Conservation (phyloP, 35 echinoderm and acorn worm genomes). For the Heliocidaris tuberculata region DNA sequence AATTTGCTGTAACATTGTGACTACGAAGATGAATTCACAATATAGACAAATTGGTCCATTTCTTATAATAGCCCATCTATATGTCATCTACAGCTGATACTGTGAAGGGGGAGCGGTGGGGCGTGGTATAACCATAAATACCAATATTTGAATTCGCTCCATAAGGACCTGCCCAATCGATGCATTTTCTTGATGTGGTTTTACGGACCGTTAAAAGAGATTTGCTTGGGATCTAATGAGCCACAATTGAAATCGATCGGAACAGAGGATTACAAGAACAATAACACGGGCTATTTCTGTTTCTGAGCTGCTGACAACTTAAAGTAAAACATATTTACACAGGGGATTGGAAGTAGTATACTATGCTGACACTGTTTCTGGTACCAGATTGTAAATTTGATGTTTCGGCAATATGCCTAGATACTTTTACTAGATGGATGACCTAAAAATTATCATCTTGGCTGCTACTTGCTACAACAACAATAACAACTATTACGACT, state of each 20-base stretch:
- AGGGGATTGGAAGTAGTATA: neutral
- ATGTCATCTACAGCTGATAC: too few species aligned
- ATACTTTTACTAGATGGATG: too few species aligned
- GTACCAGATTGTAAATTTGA: too few species aligned
- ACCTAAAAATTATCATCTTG: too few species aligned
- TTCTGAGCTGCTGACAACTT: neutral
- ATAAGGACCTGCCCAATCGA: neutral
- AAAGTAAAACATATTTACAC: neutral
- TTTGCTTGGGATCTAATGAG: neutral
- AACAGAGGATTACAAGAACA: neutral
- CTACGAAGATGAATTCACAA: too few species aligned
- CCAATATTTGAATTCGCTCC: neutral
- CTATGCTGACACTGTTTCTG: too few species aligned
- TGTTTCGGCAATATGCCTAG: too few species aligned
- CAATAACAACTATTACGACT: too few species aligned
- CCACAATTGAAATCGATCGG: neutral
- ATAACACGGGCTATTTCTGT: neutral
- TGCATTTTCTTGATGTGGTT: neutral
- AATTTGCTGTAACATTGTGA: too few species aligned
- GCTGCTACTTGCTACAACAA: too few species aligned
- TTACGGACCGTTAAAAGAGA: neutral
- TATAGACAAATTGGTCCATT: neutral
- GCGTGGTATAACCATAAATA: neutral
- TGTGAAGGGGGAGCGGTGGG: too few species aligned
- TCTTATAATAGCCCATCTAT: neutral